Base-by-base conservation (phyloP, 2,888 invertebrate species). In the Mythimna lalbum region DNA sequence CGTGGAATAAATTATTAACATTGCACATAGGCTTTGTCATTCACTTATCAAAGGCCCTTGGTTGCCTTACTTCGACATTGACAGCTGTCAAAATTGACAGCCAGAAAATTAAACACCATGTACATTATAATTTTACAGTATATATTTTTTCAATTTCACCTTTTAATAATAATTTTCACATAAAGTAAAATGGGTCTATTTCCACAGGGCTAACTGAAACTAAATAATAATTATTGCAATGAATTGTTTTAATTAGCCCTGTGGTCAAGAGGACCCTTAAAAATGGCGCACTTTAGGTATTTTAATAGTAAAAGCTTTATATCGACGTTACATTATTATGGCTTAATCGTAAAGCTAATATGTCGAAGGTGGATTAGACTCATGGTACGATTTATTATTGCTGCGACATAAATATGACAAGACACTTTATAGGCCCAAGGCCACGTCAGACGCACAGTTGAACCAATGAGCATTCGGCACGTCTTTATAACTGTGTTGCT, bases 1-100 rank as follows among this genome's bases (percentile, higher is more conserved):
- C 78, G 79, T 85, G 85, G 83, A 87, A 88, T 87, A 83, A 87
- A 81, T 85, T 81, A 83, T 81, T 56, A 80, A 76, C 77, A 81
- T 61, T 63, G 77, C 71, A 66, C 82, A 33, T 59, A 69, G 67
- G 78, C 86, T 68, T 62, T 72, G 79, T 78, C 73, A 74, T 69
- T 76, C 73, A 75, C 73, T 70, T 69, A 65, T 62, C 75, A 63
- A 81, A 80, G 82, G 76, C 73, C 55, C 77, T 72, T 62, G 68
- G 75, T 72, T 69, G 70, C 73, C 73, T 27, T 62, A 43, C 21
- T 43, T 73, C 69, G 63, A 75, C 78, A 68, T 75, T 84, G 80
- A 84, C 84, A 84, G 80, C 80, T 84, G 81, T 86, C 84, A 82
- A 43, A 70, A 57, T 57, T 84, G 86, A 84, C 86, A 84, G 77